Percentiles rank a stretch among this genome's conserved stretches.
Conservation (phyloP, 2,888 invertebrate genomes). For the Nemoura dubitans region DNA sequence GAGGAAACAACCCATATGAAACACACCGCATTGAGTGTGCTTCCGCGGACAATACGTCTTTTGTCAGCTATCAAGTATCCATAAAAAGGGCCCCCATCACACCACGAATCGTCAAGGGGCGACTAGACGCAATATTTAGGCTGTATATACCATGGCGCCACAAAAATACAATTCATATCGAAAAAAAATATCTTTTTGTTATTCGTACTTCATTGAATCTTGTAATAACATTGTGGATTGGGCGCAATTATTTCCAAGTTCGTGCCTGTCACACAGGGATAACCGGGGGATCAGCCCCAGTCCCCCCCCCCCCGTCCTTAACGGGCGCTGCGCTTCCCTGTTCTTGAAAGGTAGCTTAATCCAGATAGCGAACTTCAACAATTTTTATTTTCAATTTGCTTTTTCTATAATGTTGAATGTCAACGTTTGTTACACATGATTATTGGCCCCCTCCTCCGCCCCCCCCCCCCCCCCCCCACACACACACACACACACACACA, state of each 20-base stretch:
- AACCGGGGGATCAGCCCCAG: no score
- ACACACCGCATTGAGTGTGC: background rate
- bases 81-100: background rate
- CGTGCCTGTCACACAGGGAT: no score
- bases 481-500: no score
- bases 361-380: no score
- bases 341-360: no score
- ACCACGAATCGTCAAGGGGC: background rate
- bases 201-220: background rate
- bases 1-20: constrained; percentile 7
- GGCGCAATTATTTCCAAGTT: background rate
- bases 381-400: no score
- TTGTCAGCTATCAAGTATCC: background rate
- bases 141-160: background rate
- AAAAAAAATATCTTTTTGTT: background rate
- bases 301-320: no score
- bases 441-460: no score
- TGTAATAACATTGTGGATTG: background rate
- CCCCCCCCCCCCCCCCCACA: no score
- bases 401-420: no score
- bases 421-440: no score
- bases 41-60: background rate
- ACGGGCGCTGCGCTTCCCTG: no score
- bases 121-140: background rate
- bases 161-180: background rate